Evolutionary conservation across 2,888 invertebrate genomes (phyloP).

Genomic region (Drosophila fulvimacula): DNA sequence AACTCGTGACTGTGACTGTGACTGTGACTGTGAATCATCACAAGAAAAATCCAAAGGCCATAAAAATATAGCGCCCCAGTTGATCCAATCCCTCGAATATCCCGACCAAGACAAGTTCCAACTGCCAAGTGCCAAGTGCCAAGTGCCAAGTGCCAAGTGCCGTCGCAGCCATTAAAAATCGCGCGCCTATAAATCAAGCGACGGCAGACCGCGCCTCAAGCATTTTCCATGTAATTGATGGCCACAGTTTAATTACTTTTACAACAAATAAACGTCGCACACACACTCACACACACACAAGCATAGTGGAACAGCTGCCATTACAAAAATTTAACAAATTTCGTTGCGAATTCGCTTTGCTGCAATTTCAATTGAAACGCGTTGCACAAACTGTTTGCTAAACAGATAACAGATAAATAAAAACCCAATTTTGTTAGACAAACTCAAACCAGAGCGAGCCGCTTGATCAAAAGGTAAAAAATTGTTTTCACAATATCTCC

Average conservation of each 20-base stretch:
- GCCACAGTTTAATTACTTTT: slow-evolving; percentile 74
- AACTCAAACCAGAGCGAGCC: slow-evolving; percentile 15
- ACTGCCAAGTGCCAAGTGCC: slow-evolving; percentile 51
- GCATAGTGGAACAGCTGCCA: slow-evolving; percentile 45
- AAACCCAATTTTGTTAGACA: slow-evolving; percentile 16
- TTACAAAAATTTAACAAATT: slow-evolving; percentile 70
- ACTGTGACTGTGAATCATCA: slow-evolving; percentile 57
- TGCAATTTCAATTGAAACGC: slow-evolving; percentile 54
- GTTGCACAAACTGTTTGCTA: slow-evolving; percentile 31
- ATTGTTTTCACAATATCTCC: slow-evolving; percentile 11
- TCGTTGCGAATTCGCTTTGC: slow-evolving; percentile 71
- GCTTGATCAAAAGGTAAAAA: slow-evolving; percentile 45
- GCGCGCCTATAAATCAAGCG: slow-evolving; percentile 77
- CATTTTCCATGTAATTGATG: slow-evolving; percentile 76
- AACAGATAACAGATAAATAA: slow-evolving; percentile 6
- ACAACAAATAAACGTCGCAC: slow-evolving; percentile 73
- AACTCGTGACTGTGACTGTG: slow-evolving; percentile 25
- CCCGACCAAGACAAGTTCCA: slow-evolving; percentile 25
- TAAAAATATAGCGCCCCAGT: slow-evolving; percentile 68
- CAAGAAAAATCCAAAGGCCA: slow-evolving; percentile 46
- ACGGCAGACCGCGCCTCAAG: slow-evolving; percentile 57
- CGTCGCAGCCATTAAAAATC: slow-evolving; percentile 72
- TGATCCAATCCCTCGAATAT: slow-evolving; percentile 44
- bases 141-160: slow-evolving; percentile 63
- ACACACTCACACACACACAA: slow-evolving; percentile 33